Base-by-base conservation (phyloP, 1,140 invertebrate species). In the Diabrotica virgifera region DNA sequence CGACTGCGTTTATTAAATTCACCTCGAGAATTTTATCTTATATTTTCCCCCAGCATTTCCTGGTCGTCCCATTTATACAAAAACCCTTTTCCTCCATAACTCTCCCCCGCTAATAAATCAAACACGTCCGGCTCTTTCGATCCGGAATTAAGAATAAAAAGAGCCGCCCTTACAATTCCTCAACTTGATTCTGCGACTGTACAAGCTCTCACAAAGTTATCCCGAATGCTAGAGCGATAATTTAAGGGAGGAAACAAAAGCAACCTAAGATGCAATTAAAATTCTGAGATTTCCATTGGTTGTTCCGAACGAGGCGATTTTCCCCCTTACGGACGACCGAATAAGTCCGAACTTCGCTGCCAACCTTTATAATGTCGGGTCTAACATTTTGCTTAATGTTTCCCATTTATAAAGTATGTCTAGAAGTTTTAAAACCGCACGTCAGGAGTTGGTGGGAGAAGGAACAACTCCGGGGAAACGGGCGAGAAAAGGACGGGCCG, bases 221-320 rank as follows among this genome's bases (percentile, higher is more conserved):
- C 51, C 52, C 36, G 60, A 62, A 60, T 37, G 52, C 60, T 46
- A 54, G 58, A 59, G 60, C 51, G 52, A 62, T 62, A 62, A 62
- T 62, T 62, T 54, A 62, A 54, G 72, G 71, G 68, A 72, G 72
- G 74, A 72, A 76, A 76, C 74, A 75, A 76, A 76, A 76, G 74
- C 74, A 76, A 75, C 73, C 70, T 74, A 76, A 76, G 74, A 76
- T 73, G 74, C 74, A 76, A 76, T 76, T 76, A 76, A 76, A 76
- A 76, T 76, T 72, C 73, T 70, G 71, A 76, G 72, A 76, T 76
- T 76, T 76, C 73, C 67, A 76, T 76, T 76, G 74, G 74, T 64
- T 69, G 63, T 51, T 60, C 63, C 53, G 12, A 13, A 50, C 14
- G 67, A 58, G 14, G 54, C 62, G 60, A 72, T 69, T 69, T 38